Evolutionary conservation across 2,888 invertebrate species (phyloP).

Genomic region (Cryptosula pallasiana): DNA sequence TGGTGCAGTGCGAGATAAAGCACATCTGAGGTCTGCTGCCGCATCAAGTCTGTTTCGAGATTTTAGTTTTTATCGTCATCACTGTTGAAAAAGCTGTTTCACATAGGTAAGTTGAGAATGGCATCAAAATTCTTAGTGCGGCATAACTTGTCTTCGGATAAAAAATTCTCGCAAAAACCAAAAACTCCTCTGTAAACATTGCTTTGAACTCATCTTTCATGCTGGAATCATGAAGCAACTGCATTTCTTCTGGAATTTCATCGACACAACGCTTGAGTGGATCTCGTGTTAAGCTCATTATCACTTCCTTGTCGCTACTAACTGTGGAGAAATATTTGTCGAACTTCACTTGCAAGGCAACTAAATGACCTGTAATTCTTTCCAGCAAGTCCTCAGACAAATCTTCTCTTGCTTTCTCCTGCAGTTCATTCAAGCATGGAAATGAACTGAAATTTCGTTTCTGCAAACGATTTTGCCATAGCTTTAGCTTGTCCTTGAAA

Average conservation of each 20-base stretch:
- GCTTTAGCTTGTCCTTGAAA: constrained; percentile 13
- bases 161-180: neutral
- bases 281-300: neutral
- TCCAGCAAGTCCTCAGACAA: neutral
- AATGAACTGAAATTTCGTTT: neutral
- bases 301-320: neutral
- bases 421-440: neutral
- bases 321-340: neutral
- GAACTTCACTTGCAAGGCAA: neutral
- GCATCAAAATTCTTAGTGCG: neutral
- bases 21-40: no score
- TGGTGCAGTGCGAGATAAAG: no score
- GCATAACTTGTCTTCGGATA: neutral
- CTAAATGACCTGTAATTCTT: neutral
- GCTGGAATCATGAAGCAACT: neutral
- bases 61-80: neutral
- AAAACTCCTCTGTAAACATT: neutral
- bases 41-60: no score
- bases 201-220: neutral
- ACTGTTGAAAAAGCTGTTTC: neutral
- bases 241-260: neutral
- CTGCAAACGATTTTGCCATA: neutral
- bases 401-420: neutral
- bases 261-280: neutral
- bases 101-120: neutral